Evolutionary conservation across 2,113 vertebrate genomes (phyloP).

Genomic region (Nesogale talazaci): DNA sequence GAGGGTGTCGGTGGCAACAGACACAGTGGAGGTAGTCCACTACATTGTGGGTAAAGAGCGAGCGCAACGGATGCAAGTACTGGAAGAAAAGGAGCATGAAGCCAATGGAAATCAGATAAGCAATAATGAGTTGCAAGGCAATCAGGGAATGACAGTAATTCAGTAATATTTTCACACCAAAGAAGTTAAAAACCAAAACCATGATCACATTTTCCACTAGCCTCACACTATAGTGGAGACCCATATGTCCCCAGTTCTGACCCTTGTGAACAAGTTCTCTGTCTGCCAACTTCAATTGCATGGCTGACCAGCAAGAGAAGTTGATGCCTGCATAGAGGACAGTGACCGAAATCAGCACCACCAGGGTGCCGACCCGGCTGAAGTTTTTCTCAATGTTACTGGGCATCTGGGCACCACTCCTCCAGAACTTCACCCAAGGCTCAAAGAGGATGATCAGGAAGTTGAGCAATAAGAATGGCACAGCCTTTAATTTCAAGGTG

Average conservation of each 20-base stretch:
- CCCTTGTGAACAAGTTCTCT: constrained; percentile 94
- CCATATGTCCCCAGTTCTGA: constrained; percentile 92
- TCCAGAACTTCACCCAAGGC: constrained; percentile 97
- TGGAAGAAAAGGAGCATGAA: constrained; percentile 99
- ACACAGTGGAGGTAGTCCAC: constrained; percentile 92
- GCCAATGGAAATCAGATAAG: constrained; percentile 92
- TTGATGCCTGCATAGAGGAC: constrained; percentile 97
- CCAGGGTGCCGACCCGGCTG: constrained; percentile 91
- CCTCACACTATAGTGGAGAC: constrained; percentile 89
- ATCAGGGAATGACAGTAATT: constrained; percentile 93
- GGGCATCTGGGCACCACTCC: constrained; percentile 87
- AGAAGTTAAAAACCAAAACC: constrained; percentile 89
- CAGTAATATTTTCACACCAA: constrained; percentile 92
- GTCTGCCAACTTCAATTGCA: constrained; percentile 93
- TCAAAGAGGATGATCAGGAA: constrained; percentile 94
- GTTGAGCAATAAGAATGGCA: constrained; percentile 90
- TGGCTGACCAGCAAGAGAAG: constrained; percentile 97
- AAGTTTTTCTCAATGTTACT: constrained; percentile 95
- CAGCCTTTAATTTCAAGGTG: constrained; percentile 91
- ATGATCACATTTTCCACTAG: constrained; percentile 92
- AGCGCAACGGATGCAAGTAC: constrained; percentile 95
- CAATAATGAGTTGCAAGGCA: constrained; percentile 92
- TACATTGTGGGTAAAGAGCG: constrained; percentile 93
- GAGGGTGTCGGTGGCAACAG: constrained; percentile 83
- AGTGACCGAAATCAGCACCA: constrained; percentile 93